phyloP scores from a whole-genome alignment of 2,113 vertebrate species.

The Anoplopoma fimbria region DNA sequence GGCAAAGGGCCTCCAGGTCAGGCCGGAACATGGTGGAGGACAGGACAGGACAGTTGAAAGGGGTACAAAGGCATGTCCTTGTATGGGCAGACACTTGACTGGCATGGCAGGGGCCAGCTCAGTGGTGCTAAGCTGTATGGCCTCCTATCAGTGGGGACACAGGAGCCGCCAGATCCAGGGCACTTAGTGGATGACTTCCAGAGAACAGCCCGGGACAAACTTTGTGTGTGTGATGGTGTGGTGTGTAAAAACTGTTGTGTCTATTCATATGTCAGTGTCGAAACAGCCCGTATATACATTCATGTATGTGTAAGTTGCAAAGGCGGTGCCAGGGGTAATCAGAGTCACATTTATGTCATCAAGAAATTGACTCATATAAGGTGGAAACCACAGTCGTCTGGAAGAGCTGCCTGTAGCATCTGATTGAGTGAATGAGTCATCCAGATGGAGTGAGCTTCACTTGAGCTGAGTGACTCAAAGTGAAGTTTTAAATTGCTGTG shows the following conservation, averaged over 20 bases:
- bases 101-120: conserved; percentile 70
- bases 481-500: conserved; percentile 69
- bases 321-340: conserved; percentile 13
- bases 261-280: background rate
- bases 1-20: conserved; percentile 48
- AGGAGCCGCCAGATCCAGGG: conserved; percentile 61
- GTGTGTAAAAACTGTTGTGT: conserved; percentile 1
- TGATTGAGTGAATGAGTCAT: conserved; percentile 76
- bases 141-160: conserved; percentile 71
- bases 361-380: conserved; percentile 68
- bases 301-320: conserved; percentile 6
- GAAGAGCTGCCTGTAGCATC: conserved; percentile 61
- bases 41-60: conserved; percentile 53
- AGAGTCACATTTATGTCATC: conserved; percentile 56
- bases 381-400: conserved; percentile 68
- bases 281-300: background rate
- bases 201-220: conserved; percentile 60
- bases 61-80: conserved; percentile 79
- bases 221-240: conserved; percentile 26
- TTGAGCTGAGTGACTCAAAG: conserved; percentile 54
- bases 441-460: conserved; percentile 62
- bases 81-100: conserved; percentile 81
- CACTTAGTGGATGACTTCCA: conserved; percentile 76
- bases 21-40: conserved; percentile 52
- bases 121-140: conserved; percentile 62